Base-by-base conservation (phyloP, 2,888 invertebrate species). In the Diplazon laetatorius region DNA sequence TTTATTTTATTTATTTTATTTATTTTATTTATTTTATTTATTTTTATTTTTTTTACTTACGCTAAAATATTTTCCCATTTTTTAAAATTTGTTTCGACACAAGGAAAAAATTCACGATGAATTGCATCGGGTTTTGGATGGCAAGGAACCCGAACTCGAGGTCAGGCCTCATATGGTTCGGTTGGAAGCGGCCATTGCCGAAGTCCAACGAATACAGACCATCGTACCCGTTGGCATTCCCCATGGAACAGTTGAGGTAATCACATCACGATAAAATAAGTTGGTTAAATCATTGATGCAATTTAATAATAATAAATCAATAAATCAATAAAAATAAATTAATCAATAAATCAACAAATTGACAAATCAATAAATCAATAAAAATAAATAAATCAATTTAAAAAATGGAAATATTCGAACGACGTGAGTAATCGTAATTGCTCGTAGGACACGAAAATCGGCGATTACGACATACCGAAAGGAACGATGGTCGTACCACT, bases 151-250 rank as follows among this genome's bases (percentile, higher is more conserved):
- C 4, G 91, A 91, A 30, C 91, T 95, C 22, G 92, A 92, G 1
- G 94, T 95, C 80, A 88, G 93, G 66, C 81, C 91, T 0, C 87
- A 87, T 20, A 87, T 96, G 80, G 93, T 94, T 0, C 93, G 93
- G 80, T 90, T 94, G 6, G 94, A 95, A 91, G 97, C 97, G 12
- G 93, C 95, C 12, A 92, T 97, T 39, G 93, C 94, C 71, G 97
- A 97, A 91, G 93, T 94, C 0, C 96, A 96, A 88, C 93, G 97
- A 63, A 93, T 97, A 46, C 92, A 96, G 25, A 94, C 95, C 0
- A 95, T 96, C 2, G 95, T 96, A 0, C 97, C 97, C 0, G 91
- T 96, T 35, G 97, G 97, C 2, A 95, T 97, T 82, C 97, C 97
- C 6, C 97, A 97, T 88, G 96, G 97, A 46, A 94, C 95, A 2